Base-by-base conservation (phyloP, 2,113 vertebrate species). In the Campylomormyrus numenius region DNA sequence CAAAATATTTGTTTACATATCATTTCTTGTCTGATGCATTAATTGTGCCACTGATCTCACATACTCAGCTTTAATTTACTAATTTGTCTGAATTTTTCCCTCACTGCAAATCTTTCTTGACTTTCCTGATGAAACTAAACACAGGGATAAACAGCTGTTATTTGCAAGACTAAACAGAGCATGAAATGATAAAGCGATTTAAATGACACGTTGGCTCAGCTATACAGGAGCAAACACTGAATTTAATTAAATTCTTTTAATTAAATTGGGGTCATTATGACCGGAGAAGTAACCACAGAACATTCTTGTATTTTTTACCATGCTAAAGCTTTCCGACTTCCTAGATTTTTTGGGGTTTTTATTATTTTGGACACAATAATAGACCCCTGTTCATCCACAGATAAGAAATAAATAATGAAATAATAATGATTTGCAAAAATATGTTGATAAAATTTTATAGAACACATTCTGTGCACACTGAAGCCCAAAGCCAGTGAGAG, bases 161-260 rank as follows among this genome's bases (percentile, higher is more conserved):
- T 87, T 87, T 87, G 24, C 49, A 15, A 48, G 31, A 50, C 49
- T 87, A 87, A 49, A 49, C 85, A 31, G 85, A 87, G 85, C 49
- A 48, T 87, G 48, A 87, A 87, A 53, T 87, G 85, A 87, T 87
- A 87, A 87, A 87, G 85, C 11, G 85, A 87, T 87, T 48, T 87
- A 87, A 87, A 87, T 53, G 49, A 27, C 27, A 48, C 11, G 13
- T 27, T 87, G 85, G 45, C 46, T 52, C 85, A 87, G 48, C 85
- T 87, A 46, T 31, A 46, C 85, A 35, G 9, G 6, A 31, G 48
- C 85, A 87, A 87, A 87, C 85, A 87, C 10, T 49, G n/a, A 50
- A 87, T 87, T 52, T 87, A 49, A 87, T 52, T 87, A 87, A 52
- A 52, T 52, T 50, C 1, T 87, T 48, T 87, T 87, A 87, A 87